Percentiles rank a stretch among this genome's conserved stretches.
Conservation (phyloP, 2,797 vertebrate species). For the Crenichthys baileyi region DNA sequence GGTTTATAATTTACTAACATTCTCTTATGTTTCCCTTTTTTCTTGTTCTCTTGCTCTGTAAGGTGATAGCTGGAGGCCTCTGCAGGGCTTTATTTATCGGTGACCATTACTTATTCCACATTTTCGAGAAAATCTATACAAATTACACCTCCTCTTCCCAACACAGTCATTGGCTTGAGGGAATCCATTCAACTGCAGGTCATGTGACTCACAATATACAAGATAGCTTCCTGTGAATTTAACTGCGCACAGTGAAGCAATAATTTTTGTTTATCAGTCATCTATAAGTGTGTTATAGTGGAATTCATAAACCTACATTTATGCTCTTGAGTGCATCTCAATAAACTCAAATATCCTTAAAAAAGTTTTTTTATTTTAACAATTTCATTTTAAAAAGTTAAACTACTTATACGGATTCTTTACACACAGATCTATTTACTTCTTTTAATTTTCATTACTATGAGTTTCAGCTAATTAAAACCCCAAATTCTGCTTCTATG, state of each 20-base stretch:
- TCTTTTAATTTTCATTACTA: neutral
- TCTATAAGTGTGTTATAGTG: neutral
- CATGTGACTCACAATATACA: slow-evolving; percentile 3
- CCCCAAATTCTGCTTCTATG: neutral
- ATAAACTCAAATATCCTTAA: neutral
- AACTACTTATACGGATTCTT: neutral
- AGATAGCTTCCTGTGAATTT: neutral
- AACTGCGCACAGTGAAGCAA: neutral
- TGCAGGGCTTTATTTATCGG: neutral
- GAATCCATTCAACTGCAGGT: neutral
- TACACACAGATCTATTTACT: too few relatives aligned
- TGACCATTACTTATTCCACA: neutral
- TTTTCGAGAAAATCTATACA: slow-evolving; percentile 4
- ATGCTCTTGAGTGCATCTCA: neutral
- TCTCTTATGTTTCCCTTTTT: slow-evolving; percentile 6
- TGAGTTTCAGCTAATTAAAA: neutral
- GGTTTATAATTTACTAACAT: slow-evolving; percentile 20
- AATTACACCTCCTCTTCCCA: neutral
- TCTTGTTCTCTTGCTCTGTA: neutral
- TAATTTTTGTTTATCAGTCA: neutral
- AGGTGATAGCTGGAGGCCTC: neutral
- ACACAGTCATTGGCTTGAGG: neutral
- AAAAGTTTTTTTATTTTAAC: neutral
- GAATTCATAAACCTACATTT: neutral
- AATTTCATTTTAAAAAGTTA: neutral